phyloP scores from a whole-genome alignment of 2,888 invertebrate species.

The Meghimatium bilineatum region DNA sequence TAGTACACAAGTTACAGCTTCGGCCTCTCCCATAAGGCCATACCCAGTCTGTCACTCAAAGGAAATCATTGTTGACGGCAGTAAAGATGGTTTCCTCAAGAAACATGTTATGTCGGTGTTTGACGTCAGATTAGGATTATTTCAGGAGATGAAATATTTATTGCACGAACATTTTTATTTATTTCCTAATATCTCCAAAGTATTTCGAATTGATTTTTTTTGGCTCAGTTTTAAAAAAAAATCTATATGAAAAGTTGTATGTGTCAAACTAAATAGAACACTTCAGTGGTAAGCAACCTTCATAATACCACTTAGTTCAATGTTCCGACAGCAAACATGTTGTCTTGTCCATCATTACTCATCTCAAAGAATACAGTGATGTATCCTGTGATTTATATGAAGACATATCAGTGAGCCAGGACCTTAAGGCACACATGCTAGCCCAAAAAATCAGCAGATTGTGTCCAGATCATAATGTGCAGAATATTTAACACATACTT shows the following conservation, averaged over 20 bases:
- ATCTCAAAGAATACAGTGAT: neutral
- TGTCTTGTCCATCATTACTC: constrained; percentile 7
- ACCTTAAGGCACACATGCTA: neutral
- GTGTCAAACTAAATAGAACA: neutral
- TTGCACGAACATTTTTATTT: neutral
- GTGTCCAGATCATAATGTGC: neutral
- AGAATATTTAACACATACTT: neutral
- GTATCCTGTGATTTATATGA: neutral
- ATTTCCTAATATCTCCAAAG: neutral
- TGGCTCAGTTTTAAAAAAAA: neutral
- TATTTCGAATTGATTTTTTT: neutral
- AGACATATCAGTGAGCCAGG: neutral
- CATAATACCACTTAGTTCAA: neutral
- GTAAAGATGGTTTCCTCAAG: neutral
- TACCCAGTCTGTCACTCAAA: neutral
- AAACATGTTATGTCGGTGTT: neutral
- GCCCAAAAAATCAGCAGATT: neutral
- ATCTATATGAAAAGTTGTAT: neutral
- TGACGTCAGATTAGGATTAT: neutral
- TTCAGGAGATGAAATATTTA: neutral
- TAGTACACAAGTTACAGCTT: neutral
- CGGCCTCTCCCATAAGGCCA: constrained; percentile 28
- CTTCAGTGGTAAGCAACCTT: neutral
- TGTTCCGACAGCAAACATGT: constrained; percentile 6
- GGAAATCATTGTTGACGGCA: neutral